Evolutionary conservation across 2,113 vertebrate species (phyloP).

Genomic region (Rousettus leschenaultii): DNA sequence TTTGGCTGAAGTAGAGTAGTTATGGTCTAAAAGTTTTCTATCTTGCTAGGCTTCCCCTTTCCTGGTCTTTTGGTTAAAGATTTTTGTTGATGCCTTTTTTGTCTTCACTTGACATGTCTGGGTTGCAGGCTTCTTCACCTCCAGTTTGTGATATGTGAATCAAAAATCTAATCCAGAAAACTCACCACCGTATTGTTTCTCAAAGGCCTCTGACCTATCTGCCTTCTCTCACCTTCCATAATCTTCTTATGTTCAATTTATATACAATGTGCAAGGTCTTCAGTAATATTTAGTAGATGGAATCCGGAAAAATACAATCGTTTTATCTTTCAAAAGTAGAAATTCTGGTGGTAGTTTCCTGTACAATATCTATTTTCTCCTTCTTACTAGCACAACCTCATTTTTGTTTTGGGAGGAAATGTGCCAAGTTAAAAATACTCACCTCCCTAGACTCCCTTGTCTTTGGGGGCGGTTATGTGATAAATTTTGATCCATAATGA

Average conservation of each 20-base stretch:
- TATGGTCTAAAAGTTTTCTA: not conserved
- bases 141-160: not conserved
- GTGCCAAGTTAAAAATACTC: not conserved
- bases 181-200: not conserved
- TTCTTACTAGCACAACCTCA: not conserved
- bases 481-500: not conserved
- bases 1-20: not conserved
- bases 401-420: not conserved
- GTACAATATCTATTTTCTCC: not conserved
- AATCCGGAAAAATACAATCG: not conserved
- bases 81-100: not conserved
- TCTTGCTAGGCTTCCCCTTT: not conserved
- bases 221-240: not conserved
- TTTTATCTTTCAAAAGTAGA: not conserved
- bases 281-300: not conserved
- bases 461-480: not conserved
- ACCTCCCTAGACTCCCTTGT: not conserved
- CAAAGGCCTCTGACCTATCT: not conserved
- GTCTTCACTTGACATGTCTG: not conserved
- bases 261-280: not conserved
- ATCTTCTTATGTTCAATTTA: not conserved
- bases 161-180: not conserved
- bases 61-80: not conserved
- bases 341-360: not conserved
- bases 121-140: not conserved